phyloP scores from a whole-genome alignment of 1,140 invertebrate genomes.

The Lucilia sericata region DNA sequence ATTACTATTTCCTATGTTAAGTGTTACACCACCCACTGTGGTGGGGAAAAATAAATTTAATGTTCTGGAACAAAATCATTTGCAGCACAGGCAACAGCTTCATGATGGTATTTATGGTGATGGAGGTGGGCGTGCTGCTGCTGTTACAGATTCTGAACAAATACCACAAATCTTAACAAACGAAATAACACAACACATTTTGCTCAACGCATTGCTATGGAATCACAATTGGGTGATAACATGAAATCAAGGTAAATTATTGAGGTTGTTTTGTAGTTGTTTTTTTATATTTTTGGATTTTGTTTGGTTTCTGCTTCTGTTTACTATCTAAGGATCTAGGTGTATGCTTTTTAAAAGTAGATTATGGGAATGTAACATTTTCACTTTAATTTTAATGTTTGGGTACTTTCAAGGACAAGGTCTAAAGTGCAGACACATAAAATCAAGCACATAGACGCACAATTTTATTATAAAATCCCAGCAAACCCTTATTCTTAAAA shows the following conservation, averaged over 20 bases:
- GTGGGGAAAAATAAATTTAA: not conserved
- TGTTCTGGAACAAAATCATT: slow-evolving; percentile 11
- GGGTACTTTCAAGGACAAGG: not conserved
- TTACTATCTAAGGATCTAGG: not conserved
- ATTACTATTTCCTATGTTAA: slow-evolving; percentile 50
- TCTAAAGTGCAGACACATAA: not conserved
- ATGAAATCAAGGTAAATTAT: slow-evolving; percentile 60
- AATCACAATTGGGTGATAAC: slow-evolving; percentile 63
- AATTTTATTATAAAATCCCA: too few relatives aligned
- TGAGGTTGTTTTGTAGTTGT: not conserved
- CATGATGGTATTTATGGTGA: not conserved
- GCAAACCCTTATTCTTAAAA: too few relatives aligned
- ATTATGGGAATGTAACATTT: not conserved
- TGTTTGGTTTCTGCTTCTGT: not conserved
- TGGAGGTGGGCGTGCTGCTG: not conserved
- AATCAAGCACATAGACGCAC: not conserved
- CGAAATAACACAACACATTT: slow-evolving; percentile 61
- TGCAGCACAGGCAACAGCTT: not conserved
- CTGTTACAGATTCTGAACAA: slow-evolving; percentile 9
- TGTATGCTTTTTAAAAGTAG: not conserved
- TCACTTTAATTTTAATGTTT: not conserved
- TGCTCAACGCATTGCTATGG: slow-evolving; percentile 62
- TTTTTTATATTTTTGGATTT: too few relatives aligned
- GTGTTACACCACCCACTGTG: not conserved
- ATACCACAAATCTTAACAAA: slow-evolving; percentile 50